Base-by-base conservation (phyloP, 2,888 invertebrate genomes). In the Orgyia antiqua region DNA sequence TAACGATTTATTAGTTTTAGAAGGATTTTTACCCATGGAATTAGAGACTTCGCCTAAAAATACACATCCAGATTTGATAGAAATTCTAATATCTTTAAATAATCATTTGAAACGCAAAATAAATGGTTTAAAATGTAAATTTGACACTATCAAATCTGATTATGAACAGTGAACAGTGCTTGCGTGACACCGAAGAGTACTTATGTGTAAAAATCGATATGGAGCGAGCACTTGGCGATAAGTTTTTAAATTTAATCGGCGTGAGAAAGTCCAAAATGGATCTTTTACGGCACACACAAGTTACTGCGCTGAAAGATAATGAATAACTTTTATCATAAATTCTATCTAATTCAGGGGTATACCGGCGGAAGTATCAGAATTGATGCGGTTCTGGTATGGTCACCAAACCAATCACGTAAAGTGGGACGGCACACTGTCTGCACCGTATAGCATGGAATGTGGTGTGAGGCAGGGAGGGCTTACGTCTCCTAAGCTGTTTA, bases 11-110 rank as follows among this genome's bases (percentile, higher is more conserved):
- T 3, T 59, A 10, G 33, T 68, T 10, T 65, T 76, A 26, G 76
- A 79, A 64, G 79, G 79, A 4, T 79, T 77, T 47, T 34, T 79
- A 24, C 78, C 79, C 1, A 52, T 79, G 33, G 71, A 77, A 50
- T 21, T 58, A 20, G 63, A 67, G 19, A 43, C 35, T 18, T 37
- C 56, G 10, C 52, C 64, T 2, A 58, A 44, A 19, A 42, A 42
- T 10, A 23, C 46, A 3, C 63, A 58, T 15, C 69, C 66, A 6
- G 65, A 76, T 50, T 52, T 79, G 31, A 43, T 70, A 20, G 75
- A 78, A 50, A 52, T 74, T 24, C 42, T 76, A 26, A 31, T 76
- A 10, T 49, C 62, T 12, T 36, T 77, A 15, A 79, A 78, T 31
- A 65, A 51, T 31, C 59, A 63, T 29, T 43, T 76, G 35, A 64